Percentiles rank a stretch among this genome's conserved stretches.
Evolutionary conservation across 1,140 invertebrate genomes (phyloP).

Genomic region (Gonioctena quinquepunctata): DNA sequence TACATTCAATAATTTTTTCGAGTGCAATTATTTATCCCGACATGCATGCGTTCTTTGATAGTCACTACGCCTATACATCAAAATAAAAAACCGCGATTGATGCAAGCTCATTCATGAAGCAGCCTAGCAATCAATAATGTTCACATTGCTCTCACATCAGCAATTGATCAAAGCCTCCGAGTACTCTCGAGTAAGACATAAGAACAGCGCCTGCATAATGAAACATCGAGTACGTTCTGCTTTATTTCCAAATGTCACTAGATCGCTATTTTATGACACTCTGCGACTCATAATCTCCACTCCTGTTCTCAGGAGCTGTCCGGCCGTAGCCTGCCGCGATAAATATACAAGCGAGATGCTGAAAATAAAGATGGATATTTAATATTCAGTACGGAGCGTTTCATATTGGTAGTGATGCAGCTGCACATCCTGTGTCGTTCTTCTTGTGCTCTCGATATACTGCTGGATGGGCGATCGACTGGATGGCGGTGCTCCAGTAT

Average conservation of each 20-base stretch:
- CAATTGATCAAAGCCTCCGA: neutral
- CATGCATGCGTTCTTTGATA: too few species aligned
- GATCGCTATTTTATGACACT: slow-evolving; percentile 35
- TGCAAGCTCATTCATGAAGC: neutral
- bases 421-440: slow-evolving; percentile 15
- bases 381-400: slow-evolving; percentile 29
- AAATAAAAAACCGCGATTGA: neutral
- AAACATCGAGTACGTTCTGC: slow-evolving; percentile 24
- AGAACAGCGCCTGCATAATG: slow-evolving; percentile 23
- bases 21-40: too few species aligned
- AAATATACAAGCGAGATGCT: slow-evolving; percentile 30
- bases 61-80: neutral
- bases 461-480: neutral
- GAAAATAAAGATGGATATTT: slow-evolving; percentile 39
- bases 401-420: slow-evolving; percentile 19
- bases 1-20: too few species aligned
- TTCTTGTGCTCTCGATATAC: neutral
- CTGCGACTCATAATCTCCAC: slow-evolving; percentile 36
- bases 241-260: slow-evolving; percentile 39
- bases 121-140: slow-evolving; percentile 12
- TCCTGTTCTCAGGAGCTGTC: slow-evolving; percentile 37
- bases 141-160: neutral
- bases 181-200: slow-evolving; percentile 34
- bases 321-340: slow-evolving; percentile 23
- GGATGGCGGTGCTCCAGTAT: neutral